phyloP scores from a whole-genome alignment of 1,140 invertebrate species.

The Drosophila persimilis region DNA sequence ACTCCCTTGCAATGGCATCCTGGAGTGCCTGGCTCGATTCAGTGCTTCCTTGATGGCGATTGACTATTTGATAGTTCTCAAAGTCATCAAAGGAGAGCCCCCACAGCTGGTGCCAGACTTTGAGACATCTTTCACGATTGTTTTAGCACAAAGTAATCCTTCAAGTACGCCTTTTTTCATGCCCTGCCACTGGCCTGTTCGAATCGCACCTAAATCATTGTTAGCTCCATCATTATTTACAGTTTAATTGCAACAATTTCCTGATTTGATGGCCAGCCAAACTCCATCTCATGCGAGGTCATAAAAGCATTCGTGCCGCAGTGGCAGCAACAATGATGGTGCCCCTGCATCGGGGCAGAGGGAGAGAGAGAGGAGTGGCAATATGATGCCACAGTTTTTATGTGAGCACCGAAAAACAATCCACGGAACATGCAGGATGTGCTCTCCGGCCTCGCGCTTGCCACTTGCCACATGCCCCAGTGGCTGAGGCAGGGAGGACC shows the following conservation, averaged over 20 bases:
- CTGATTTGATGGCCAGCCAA: constrained; percentile 52
- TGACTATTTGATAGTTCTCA: no score
- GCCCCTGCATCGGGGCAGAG: constrained; percentile 19
- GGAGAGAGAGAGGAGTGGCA: constrained; percentile 7
- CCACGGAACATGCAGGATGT: constrained; percentile 16
- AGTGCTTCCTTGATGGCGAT: no score
- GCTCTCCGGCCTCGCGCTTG: not conserved
- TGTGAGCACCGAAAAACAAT: constrained; percentile 59
- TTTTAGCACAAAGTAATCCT: no score
- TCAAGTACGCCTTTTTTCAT: no score
- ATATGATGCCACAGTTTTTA: constrained; percentile 70
- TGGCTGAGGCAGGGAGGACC: no score
- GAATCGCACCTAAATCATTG: constrained; percentile 42
- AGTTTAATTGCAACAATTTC: constrained; percentile 72
- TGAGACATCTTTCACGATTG: no score
- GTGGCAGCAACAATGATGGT: constrained; percentile 41
- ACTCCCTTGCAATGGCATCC: no score
- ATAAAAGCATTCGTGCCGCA: constrained; percentile 60
- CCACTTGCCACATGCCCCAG: not conserved
- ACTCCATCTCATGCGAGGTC: constrained; percentile 14
- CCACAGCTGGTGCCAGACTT: no score
- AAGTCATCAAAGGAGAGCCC: no score
- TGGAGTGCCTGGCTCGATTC: no score
- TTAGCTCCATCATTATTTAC: constrained; percentile 67
- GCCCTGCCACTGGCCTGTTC: not conserved